phyloP scores from a whole-genome alignment of 1,140 invertebrate species.

The Polypedilum vanderplanki region DNA sequence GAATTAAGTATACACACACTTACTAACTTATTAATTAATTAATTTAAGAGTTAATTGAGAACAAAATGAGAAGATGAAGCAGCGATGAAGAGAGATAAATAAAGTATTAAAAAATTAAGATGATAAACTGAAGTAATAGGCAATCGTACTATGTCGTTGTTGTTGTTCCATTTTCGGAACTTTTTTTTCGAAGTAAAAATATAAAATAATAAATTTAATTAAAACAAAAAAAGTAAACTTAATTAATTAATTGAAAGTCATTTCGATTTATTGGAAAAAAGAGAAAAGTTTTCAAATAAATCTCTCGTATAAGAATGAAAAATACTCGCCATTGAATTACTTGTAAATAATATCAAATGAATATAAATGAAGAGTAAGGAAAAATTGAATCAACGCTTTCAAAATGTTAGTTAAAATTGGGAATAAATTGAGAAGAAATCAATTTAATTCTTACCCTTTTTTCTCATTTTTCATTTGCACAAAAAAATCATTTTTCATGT shows the following conservation, averaged over 20 bases:
- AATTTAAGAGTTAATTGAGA: background rate
- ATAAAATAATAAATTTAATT: background rate
- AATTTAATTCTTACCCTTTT: background rate
- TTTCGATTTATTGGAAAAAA: background rate
- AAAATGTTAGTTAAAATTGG: background rate
- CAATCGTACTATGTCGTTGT: constrained; percentile 23
- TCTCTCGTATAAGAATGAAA: background rate
- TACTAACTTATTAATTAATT: background rate
- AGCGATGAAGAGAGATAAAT: background rate
- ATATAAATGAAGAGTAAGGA: background rate
- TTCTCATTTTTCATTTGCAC: background rate
- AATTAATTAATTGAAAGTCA: background rate
- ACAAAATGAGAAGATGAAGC: background rate
- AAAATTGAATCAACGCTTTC: constrained; percentile 26
- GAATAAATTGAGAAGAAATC: constrained; percentile 3
- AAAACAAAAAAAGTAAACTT: background rate
- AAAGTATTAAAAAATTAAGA: background rate
- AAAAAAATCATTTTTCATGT: background rate
- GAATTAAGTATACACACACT: no score
- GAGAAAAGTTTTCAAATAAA: background rate
- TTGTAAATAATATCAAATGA: background rate
- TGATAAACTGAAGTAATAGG: constrained; percentile 19
- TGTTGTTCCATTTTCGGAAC: constrained; percentile 28
- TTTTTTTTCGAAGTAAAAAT: constrained; percentile 14
- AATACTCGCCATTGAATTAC: constrained; percentile 17